Evolutionary conservation across 2,113 vertebrate species (phyloP).

Genomic region (Corythornis cristatus): DNA sequence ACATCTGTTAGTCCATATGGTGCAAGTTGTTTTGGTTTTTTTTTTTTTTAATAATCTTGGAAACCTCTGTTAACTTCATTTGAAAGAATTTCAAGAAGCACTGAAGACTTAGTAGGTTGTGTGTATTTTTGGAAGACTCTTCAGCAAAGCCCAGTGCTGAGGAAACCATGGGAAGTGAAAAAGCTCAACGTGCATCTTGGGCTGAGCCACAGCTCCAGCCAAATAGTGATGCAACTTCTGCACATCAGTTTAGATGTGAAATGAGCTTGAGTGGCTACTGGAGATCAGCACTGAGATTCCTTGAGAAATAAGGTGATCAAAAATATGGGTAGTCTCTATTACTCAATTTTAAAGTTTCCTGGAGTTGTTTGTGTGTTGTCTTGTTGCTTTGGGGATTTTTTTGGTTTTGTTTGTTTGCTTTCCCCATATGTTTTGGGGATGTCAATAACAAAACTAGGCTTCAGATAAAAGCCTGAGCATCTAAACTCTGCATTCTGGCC

Average conservation of each 20-base stretch:
- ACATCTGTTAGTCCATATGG: not conserved
- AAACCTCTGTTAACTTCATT: not conserved
- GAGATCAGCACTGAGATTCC: not conserved
- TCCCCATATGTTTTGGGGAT: not conserved
- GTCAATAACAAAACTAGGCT: not conserved
- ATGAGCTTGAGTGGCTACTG: not conserved
- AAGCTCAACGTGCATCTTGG: not conserved
- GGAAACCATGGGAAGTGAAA: not conserved
- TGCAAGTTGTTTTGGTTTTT: not conserved
- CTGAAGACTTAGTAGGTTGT: not conserved
- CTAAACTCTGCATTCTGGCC: not conserved
- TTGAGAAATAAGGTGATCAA: not conserved
- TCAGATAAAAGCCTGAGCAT: not conserved
- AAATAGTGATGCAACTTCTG: not conserved
- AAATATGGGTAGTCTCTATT: not conserved
- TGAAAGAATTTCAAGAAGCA: not conserved
- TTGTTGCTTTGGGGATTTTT: too few species aligned
- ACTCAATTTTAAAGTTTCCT: not conserved
- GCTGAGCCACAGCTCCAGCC: not conserved
- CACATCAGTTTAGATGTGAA: not conserved
- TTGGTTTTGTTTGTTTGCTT: not conserved
- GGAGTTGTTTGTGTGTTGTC: too few species aligned
- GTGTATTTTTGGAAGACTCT: not conserved
- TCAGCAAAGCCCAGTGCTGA: not conserved
- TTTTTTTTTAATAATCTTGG: not conserved